Base-by-base conservation (phyloP, 2,797 vertebrate genomes). In the Garrulus glandarius region DNA sequence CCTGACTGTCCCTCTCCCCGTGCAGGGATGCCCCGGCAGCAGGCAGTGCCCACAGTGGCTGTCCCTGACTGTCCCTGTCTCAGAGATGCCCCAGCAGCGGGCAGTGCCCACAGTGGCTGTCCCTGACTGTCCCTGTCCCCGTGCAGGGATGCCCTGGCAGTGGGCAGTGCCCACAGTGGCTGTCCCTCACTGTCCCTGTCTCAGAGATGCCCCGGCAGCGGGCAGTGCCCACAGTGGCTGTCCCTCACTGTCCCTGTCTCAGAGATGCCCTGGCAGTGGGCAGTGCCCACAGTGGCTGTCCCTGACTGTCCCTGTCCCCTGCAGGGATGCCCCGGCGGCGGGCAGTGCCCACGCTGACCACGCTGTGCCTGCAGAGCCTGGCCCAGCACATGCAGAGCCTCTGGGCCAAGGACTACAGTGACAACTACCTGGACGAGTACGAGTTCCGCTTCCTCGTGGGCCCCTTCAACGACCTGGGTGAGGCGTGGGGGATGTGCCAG, bases 341-440 rank as follows among this genome's bases (percentile, higher is more conserved):
- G 83, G 91, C 26, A 72, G 47, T 21, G 56, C 84, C 84, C 74
- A 15, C 32, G 11, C 76, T 87, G 85, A 50, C n/a, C 46, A 9
- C 39, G 19, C 94, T 99, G 47, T 99, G 98, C 95, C 97, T 99
- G 88, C 96, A 97, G 65, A 99, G 77, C 90, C 87, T 99, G 17
- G 98, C 97, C 6, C 97, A 95, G 85, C 98, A 99, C 98, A 99
- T 99, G 98, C 98, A 98, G 90, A 94, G 94, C 1, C 6, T 98
- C 60, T 99, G 99, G 99, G 97, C 87, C 84, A 98, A 98, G 92
- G 98, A 99, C 95, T 99, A 99, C 41, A 92, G 97, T 0, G 97
- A 99, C 34, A 98, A 98, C 29, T 98, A 98, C 97, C 95, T 99
- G 97, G 98, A 98, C 11, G 97, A 98, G n/a, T 98, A 98, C 68